Base-by-base conservation (phyloP, 2,888 invertebrate genomes). In the Cheilosia soror region DNA sequence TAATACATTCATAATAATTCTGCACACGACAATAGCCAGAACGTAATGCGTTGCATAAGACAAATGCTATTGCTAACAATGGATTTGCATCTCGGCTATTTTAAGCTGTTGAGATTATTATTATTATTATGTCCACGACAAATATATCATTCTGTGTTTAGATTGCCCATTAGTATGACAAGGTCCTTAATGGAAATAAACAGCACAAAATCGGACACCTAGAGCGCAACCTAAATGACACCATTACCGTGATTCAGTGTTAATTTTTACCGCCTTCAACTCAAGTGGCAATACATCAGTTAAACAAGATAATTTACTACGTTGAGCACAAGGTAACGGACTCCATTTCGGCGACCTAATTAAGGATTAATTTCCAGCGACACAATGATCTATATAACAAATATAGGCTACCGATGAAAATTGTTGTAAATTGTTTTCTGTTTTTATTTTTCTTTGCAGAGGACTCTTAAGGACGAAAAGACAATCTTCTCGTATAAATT, bases 241-340 rank as follows among this genome's bases (percentile, higher is more conserved):
- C 75, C 55, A 84, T 84, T 84, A 84, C 25, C 29, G 47, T 84
- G 75, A 84, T 80, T 84, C 71, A 84, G 75, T 84, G 66, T 20
- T 65, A 71, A 84, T 80, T 66, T 71, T 63, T 44, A 11, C 44
- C 55, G 60, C 53, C 79, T 29, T 66, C 69, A 55, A 75, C 71
- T 79, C 71, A 37, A 79, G 65, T 60, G 79, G 60, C 69, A 79
- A 75, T 51, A 49, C 71, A 69, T 83, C 78, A 80, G 49, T 40
- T 62, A 40, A 68, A 63, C 68, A 31, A 53, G 68, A 73, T 63
- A 55, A 80, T 75, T 68, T 44, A 62, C 6, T 13, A 53, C 29
- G 11, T 2, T 2, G n/a, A 20, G 4, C 6, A 7, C 11, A 58
- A 20, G 27, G 27, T n/a, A 25, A 49, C 33, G 15, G 31, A 73